Base-by-base conservation (phyloP, 2,888 invertebrate genomes). In the Thecocarcelia acutangulata region DNA sequence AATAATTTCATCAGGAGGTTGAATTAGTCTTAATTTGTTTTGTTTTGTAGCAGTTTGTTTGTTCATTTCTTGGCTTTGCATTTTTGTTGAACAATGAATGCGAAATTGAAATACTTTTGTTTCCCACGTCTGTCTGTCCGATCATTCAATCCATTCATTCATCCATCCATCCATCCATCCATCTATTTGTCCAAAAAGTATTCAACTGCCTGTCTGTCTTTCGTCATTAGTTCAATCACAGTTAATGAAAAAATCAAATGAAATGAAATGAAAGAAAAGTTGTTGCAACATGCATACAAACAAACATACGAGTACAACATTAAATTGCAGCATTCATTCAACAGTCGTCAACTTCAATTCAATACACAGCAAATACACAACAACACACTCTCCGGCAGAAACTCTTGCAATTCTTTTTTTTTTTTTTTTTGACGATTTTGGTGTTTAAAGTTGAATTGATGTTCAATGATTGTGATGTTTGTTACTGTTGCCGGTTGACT, bases 81-180 rank as follows among this genome's bases (percentile, higher is more conserved):
- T 61, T 76, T 69, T 44, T 9, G 15, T 61, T 58, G 66, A 69
- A 69, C 50, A 70, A 77, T 77, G 86, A 87, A 86, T 87, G 86
- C 87, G 86, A 88, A 88, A 87, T 88, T 87, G 87, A 89, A 89
- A 88, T 88, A 88, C 87, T 87, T 88, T 89, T 89, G 88, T 88
- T 89, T 89, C 89, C 89, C 89, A 88, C 90, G 89, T 83, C 68
- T 73, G 78, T 83, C 78, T 40, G 68, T 46, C 40, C 64, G 66
- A 58, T 68, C 82, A 64, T 46, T 69, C 44, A 56, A 56, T 48
- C 54, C 64, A 66, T 69, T 50, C 80, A 72, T 50, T 24, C 78
- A 72, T 56, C 40, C 66, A 52, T 69, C 63, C 52, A 48, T 66
- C 63, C 59, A 70, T 70, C 70, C 72, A 80, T 75, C 76, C 76